phyloP scores from a whole-genome alignment of 2,797 vertebrate genomes.

The Eulemur albifrons region DNA sequence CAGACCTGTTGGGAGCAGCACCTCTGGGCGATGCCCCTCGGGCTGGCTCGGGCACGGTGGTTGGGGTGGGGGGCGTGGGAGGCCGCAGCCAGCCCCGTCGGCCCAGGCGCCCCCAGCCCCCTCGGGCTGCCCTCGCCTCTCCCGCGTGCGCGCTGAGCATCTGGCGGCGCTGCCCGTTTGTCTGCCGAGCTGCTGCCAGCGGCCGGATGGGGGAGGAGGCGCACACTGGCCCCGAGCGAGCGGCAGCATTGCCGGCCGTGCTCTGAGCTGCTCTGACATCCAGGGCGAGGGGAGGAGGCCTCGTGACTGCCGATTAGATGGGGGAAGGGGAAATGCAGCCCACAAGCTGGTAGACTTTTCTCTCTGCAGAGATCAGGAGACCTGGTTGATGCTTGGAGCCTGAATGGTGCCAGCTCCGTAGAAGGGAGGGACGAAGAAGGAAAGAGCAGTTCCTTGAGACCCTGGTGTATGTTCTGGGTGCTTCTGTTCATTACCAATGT shows the following conservation, averaged over 20 bases:
- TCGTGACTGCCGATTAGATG: background rate
- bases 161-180: accelerated
- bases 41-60: background rate
- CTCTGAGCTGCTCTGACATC: background rate
- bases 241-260: background rate
- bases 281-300: background rate
- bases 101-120: background rate
- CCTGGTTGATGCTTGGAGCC: background rate
- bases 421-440: background rate
- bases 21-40: background rate
- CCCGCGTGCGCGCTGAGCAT: background rate
- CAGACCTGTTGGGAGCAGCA: background rate
- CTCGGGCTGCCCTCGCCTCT: background rate
- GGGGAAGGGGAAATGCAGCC: background rate
- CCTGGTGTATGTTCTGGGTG: background rate
- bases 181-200: background rate
- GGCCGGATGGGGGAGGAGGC: background rate
- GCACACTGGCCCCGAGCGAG: background rate
- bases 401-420: accelerated
- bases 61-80: background rate
- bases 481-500: background rate
- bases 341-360: background rate
- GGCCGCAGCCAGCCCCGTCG: too few species aligned
- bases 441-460: background rate
- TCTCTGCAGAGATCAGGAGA: accelerated